Evolutionary conservation across 1,140 invertebrate genomes (phyloP).

Genomic region (Drosophila arawakana): DNA sequence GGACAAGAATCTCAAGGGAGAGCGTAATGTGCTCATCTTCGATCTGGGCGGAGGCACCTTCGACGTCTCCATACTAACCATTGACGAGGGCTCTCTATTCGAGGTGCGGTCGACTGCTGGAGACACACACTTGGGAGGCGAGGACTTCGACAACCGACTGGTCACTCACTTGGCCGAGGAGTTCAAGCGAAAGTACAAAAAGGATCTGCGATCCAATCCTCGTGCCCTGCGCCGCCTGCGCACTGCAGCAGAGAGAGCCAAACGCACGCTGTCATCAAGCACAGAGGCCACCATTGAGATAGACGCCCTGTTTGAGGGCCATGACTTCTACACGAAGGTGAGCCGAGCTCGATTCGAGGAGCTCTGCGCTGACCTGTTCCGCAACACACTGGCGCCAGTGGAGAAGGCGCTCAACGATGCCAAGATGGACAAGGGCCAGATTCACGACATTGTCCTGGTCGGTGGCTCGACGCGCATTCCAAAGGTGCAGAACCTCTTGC

Average conservation of each 20-base stretch:
- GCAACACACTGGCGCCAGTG: constrained; percentile 88
- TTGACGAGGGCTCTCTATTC: constrained; percentile 92
- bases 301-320: constrained; percentile 89
- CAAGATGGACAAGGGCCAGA: constrained; percentile 89
- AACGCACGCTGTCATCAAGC: constrained; percentile 88
- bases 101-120: constrained; percentile 92
- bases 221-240: constrained; percentile 91
- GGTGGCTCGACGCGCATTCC: constrained; percentile 88
- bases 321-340: constrained; percentile 94
- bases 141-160: constrained; percentile 92
- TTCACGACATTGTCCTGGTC: constrained; percentile 88
- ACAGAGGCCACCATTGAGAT: constrained; percentile 90
- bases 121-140: constrained; percentile 90
- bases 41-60: constrained; percentile 91
- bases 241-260: constrained; percentile 90
- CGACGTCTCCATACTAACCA: constrained; percentile 94
- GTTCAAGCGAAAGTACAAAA: constrained; percentile 94
- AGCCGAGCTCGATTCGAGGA: constrained; percentile 94
- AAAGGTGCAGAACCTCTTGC: constrained; percentile 87
- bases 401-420: constrained; percentile 91
- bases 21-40: constrained; percentile 90
- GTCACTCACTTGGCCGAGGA: constrained; percentile 91
- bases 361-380: constrained; percentile 92
- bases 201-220: constrained; percentile 90
- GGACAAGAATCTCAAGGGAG: constrained; percentile 91